Evolutionary conservation across 2,113 vertebrate genomes (phyloP).

Genomic region (cattle (Bos taurus)): DNA sequence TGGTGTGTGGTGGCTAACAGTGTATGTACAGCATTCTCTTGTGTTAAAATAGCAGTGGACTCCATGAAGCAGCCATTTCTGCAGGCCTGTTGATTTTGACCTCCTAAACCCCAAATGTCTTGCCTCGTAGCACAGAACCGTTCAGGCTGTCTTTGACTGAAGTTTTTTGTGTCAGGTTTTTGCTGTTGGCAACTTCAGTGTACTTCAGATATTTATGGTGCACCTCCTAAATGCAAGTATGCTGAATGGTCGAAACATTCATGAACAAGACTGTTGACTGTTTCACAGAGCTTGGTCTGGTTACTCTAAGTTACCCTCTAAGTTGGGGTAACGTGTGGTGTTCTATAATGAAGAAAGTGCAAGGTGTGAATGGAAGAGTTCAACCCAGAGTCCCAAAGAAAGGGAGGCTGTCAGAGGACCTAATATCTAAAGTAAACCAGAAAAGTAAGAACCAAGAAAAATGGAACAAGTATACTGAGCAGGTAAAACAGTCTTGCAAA

Average conservation of each 20-base stretch:
- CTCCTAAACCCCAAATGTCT: not conserved
- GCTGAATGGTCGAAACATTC: not conserved
- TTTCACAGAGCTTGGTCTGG: not conserved
- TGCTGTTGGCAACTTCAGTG: not conserved
- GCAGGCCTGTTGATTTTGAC: not conserved
- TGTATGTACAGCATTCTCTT: not conserved
- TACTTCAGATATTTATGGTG: not conserved
- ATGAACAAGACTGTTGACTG: not conserved
- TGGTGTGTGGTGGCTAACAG: not conserved
- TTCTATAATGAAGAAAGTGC: not conserved
- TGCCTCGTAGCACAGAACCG: not conserved
- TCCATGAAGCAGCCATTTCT: not conserved
- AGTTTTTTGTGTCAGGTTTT: not conserved
- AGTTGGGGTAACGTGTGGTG: not conserved
- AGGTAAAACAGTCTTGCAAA: not conserved
- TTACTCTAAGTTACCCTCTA: not conserved
- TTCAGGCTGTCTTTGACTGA: not conserved
- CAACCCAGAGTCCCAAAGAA: not conserved
- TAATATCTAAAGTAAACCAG: not conserved
- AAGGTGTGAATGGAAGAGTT: not conserved
- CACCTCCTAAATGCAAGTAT: not conserved
- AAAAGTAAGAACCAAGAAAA: not conserved
- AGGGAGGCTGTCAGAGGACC: not conserved
- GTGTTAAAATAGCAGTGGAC: constrained; percentile 13
- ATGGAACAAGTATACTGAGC: not conserved